These are phyloP conservation scores for Columba janthina DNA, from an alignment of 2,113 vertebrate species.

Conservation along the genomic window DNA sequence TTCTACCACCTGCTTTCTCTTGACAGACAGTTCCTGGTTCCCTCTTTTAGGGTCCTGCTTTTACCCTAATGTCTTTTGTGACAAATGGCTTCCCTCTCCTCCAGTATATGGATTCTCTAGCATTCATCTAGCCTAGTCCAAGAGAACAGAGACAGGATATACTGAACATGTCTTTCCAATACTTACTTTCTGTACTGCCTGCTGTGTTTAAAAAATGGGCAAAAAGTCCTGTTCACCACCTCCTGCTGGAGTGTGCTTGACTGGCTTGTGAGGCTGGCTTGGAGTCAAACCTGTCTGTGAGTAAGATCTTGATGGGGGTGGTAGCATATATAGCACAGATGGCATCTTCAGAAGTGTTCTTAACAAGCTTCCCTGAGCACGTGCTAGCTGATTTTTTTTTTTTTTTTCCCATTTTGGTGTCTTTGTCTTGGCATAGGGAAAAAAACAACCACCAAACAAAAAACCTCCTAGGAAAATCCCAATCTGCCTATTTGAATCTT, in stretches of 20 bases:
- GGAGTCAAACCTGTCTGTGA: background rate
- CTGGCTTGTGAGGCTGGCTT: slow-evolving; percentile 4
- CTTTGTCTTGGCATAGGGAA: background rate
- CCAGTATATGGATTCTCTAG: too few relatives aligned
- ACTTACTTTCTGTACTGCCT: background rate
- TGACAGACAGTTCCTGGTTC: background rate
- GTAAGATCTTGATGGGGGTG: slow-evolving; percentile 16
- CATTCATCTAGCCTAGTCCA: background rate
- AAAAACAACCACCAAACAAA: background rate
- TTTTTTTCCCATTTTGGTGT: background rate
- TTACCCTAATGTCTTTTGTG: background rate
- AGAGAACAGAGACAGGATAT: background rate
- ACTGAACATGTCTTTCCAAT: background rate
- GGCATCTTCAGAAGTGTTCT: background rate
- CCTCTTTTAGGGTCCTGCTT: background rate
- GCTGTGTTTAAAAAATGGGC: background rate
- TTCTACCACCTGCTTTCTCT: background rate
- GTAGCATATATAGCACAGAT: background rate
- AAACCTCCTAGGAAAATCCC: background rate
- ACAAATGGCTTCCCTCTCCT: background rate
- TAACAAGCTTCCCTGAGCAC: background rate
- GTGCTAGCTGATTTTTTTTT: background rate
- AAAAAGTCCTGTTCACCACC: background rate
- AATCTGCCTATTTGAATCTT: background rate
- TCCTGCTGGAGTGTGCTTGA: background rate